Evolutionary conservation across 2,888 invertebrate genomes (phyloP), one percentile per base, ranked within the genome.

Genomic region (Agrochola lychnidis): DNA sequence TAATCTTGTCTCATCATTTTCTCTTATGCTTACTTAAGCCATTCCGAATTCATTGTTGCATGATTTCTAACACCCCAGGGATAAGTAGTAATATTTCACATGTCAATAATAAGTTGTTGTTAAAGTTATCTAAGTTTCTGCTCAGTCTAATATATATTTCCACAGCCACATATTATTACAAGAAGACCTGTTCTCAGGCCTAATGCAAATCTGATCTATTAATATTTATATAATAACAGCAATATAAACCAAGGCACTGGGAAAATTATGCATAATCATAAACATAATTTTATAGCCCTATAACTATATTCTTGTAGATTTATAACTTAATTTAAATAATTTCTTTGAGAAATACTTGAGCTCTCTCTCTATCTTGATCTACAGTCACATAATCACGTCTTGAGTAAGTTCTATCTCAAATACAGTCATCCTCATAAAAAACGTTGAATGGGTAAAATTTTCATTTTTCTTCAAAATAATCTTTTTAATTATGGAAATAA

Each of bases 181-280:
- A 45, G 45, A 64, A 75, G 22, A 68, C 75, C 36, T 53, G 63
- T 69, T 81, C 25, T 45, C 25, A 40, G 16, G 57, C 42, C 22
- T 68, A 56, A 82, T 79, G 74, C 63, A 67, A 78, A 81, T 82
- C 9, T 30, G 19, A 4, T 1, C n/a, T 45, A 77, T 82, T 59
- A 71, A 77, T 82, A 82, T 81, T 82, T 56, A 79, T 64, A 70
- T 66, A 72, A 82, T 72, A 83, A 51, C 63, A 62, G 61, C 56
- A 40, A 48, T 51, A 75, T 12, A 62, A 69, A 53, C 51, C 61
- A 78, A 70, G 70, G 42, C 25, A 72, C 42, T 61, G 1, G 73
- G 57, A 78, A 68, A 82, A 67, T 63, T 78, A 61, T 61, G 75
- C 71, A 83, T 79, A 83, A 66, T 72, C 51, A 45, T 62, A 57